Conservation (phyloP, 2,888 invertebrate genomes). For the Busseola fusca region DNA sequence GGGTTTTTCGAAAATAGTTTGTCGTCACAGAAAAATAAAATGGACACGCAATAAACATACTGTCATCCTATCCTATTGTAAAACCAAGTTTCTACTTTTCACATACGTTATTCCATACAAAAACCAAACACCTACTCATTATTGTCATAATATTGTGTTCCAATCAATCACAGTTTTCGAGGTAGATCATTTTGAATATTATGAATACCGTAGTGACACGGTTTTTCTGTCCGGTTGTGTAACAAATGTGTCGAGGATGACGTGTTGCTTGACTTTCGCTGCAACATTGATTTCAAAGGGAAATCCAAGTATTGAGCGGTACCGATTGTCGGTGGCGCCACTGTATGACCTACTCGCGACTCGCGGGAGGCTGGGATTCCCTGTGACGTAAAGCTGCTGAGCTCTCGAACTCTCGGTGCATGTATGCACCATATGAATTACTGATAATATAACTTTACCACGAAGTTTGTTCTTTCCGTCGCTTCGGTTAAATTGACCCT, state of each 20-base stretch:
- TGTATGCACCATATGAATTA: conserved; percentile 5
- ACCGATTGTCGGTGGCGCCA: conserved; percentile 28
- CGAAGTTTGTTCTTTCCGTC: not conserved
- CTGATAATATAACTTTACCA: conserved; percentile 26
- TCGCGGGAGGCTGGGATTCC: conserved; percentile 71
- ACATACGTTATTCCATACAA: not conserved
- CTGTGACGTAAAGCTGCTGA: conserved; percentile 64
- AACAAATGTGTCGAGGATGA: conserved; percentile 79
- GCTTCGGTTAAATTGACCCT: not conserved
- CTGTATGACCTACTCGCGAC: conserved; percentile 54
- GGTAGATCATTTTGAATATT: conserved; percentile 33
- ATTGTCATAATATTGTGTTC: conserved; percentile 17
- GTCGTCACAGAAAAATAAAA: too few species aligned
- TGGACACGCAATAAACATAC: not conserved
- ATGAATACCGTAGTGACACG: conserved; percentile 70
- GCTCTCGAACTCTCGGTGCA: conserved; percentile 17
- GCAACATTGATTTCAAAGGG: conserved; percentile 68
- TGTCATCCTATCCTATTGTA: not conserved
- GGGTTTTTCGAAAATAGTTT: not conserved
- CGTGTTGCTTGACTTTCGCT: conserved; percentile 82
- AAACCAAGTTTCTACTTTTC: conserved; percentile 2
- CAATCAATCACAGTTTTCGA: conserved; percentile 31
- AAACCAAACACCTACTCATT: conserved; percentile 1
- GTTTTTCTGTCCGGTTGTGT: conserved; percentile 79
- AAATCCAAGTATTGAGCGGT: conserved; percentile 73